Evolutionary conservation across 2,888 invertebrate genomes (phyloP).

Genomic region (Microctonus aethiopoides): DNA sequence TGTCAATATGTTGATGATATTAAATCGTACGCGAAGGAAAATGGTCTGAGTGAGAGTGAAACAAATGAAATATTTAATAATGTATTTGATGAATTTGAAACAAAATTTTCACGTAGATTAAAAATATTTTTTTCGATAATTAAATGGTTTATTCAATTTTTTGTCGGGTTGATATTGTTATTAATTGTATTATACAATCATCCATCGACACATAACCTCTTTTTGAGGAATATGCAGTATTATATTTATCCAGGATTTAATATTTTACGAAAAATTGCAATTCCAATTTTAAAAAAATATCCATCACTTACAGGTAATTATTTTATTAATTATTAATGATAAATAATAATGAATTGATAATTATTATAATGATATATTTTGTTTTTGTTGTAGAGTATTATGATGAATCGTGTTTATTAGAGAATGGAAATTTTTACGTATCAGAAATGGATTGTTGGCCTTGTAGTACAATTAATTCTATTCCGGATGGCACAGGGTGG

Average conservation of each 20-base stretch:
- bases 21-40: conserved; percentile 71
- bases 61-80: conserved; percentile 73
- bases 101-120: conserved; percentile 46
- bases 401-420: conserved; percentile 85
- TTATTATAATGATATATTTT: conserved; percentile 11
- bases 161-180: conserved; percentile 65
- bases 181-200: conserved; percentile 69
- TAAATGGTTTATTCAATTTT: conserved; percentile 50
- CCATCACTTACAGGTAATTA: conserved; percentile 77
- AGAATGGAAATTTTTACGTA: conserved; percentile 86
- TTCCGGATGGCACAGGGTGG: conserved; percentile 75
- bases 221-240: conserved; percentile 80
- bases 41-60: conserved; percentile 73
- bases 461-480: conserved; percentile 77
- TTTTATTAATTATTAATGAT: conserved; percentile 9
- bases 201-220: conserved; percentile 74
- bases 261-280: conserved; percentile 76
- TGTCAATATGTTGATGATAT: conserved; percentile 72
- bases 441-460: conserved; percentile 89
- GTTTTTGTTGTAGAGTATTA: conserved; percentile 75
- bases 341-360: conserved; percentile 7
- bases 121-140: conserved; percentile 33
- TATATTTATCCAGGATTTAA: conserved; percentile 85
- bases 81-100: conserved; percentile 68
- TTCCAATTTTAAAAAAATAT: conserved; percentile 81